Percentiles rank a stretch among this genome's conserved stretches.
Evolutionary conservation across 2,888 invertebrate species (phyloP).

Genomic region (Aethes cnicana): DNA sequence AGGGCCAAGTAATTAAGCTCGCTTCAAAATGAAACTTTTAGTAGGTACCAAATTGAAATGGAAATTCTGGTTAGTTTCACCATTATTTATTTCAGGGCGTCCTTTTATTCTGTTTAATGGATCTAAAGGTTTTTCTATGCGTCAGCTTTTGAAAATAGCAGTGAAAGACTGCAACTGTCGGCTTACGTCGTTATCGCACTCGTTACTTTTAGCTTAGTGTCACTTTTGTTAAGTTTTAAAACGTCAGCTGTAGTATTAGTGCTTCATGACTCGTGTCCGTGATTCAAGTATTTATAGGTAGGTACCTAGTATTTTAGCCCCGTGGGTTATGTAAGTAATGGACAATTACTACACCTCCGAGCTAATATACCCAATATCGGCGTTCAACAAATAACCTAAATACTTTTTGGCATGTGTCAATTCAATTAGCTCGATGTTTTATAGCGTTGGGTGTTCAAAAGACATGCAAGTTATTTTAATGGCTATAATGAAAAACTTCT

Average conservation of each 20-base stretch:
- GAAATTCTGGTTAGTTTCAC: conserved; percentile 7
- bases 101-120: conserved; percentile 29
- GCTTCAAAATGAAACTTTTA: no score
- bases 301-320: conserved; percentile 3
- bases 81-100: background rate
- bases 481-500: no score
- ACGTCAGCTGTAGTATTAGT: background rate
- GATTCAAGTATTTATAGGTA: background rate
- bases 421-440: conserved; percentile 20
- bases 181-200: conserved; percentile 30
- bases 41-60: conserved; percentile 5
- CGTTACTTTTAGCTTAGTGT: conserved; percentile 26
- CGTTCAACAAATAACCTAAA: conserved; percentile 15
- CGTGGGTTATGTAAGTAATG: background rate
- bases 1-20: no score
- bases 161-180: conserved; percentile 45
- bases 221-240: conserved; percentile 16
- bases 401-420: conserved; percentile 24
- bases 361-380: background rate
- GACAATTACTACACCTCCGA: conserved; percentile 1
- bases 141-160: conserved; percentile 40
- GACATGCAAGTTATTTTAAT: no score
- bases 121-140: conserved; percentile 37
- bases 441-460: conserved; percentile 5
- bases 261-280: no score